A percentile compares a stretch with the other conserved stretches of the same genome.
phyloP scores from a whole-genome alignment of 2,888 invertebrate species.

The Leptura quadrifasciata region DNA sequence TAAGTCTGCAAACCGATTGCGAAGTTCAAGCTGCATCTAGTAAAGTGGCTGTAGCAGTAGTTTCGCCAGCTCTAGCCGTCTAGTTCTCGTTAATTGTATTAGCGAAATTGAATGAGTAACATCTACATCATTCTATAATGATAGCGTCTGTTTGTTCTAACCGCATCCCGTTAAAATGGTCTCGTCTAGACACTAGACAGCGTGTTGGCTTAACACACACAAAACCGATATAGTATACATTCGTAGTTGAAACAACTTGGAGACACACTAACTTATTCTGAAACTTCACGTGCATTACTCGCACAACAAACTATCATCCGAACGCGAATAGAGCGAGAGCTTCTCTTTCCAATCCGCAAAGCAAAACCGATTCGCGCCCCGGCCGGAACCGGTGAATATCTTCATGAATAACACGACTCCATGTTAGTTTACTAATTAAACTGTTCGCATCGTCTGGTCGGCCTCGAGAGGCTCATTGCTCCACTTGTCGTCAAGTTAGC shows the following conservation, averaged over 20 bases:
- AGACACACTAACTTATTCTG: constrained; percentile 30
- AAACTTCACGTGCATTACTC: constrained; percentile 3
- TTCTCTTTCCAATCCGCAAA: constrained; percentile 44
- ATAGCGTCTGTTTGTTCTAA: constrained; percentile 18
- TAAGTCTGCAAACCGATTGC: constrained; percentile 1
- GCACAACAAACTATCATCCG: constrained; percentile 8
- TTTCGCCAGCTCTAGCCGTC: constrained; percentile 1
- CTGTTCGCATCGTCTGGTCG: constrained; percentile 43
- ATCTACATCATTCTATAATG: constrained; percentile 3
- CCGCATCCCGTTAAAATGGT: constrained; percentile 17
- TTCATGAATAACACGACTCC: constrained; percentile 37
- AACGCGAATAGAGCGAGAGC: not conserved
- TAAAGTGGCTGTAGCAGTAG: constrained; percentile 19
- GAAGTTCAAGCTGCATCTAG: constrained; percentile 9
- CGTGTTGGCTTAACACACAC: constrained; percentile 27
- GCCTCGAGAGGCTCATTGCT: constrained; percentile 37
- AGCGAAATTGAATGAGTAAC: constrained; percentile 22
- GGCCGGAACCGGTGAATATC: constrained; percentile 42
- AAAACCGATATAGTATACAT: constrained; percentile 17
- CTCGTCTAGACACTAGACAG: constrained; percentile 16
- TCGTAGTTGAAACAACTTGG: constrained; percentile 22
- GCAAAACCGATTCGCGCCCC: constrained; percentile 45
- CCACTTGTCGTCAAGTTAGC: constrained; percentile 16
- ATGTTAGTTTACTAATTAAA: constrained; percentile 53
- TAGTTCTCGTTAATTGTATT: constrained; percentile 11